Base-by-base conservation (phyloP, 2,113 vertebrate species). In the Actenoides hombroni region DNA sequence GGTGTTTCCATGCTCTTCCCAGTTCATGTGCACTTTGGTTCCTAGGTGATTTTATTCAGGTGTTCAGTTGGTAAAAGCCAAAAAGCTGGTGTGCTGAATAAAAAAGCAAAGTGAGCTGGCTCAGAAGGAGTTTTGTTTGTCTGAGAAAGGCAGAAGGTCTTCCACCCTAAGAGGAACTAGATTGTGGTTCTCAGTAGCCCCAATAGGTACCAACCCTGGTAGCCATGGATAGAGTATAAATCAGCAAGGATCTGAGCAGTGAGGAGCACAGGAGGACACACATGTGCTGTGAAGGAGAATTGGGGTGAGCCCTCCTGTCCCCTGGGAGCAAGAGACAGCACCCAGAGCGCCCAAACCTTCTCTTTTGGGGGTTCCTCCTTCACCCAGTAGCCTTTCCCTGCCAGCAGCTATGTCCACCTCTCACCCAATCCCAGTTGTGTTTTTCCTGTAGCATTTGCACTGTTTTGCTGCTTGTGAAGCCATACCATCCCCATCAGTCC, bases 231-330 rank as follows among this genome's bases (percentile, higher is more conserved):
- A 33, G 11, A 37, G n/a, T 11, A n/a, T 19, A 51, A 83, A 53
- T 24, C 23, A 46, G 19, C 48, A 91, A 60, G 28, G 51, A 29
- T 46, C 46, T 23, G 23, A 60, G 64, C 53, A 44, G 70, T 11
- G 29, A 67, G 20, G 69, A 82, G 59, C 51, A 61, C 39, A 65
- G 23, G 11, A 64, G 68, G 28, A 46, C 42, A 17, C 49, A 24
- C 17, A 2, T 0, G 0, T 19, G 28, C 49, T 40, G 16, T 2
- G 1, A 18, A 82, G n/a, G 20, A 10, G 42, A 35, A 57, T 10
- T 40, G 16, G 26, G 13, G 4, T 42, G 65, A 76, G 10, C 20
- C 46, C 13, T 31, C 49, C 37, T 57, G 35, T n/a, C 19, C 6
- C 8, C 29, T 42, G 35, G 20, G 37, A 79, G 42, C 48, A 63